phyloP scores from a whole-genome alignment of 2,888 invertebrate genomes.

The Conomelus anceps region DNA sequence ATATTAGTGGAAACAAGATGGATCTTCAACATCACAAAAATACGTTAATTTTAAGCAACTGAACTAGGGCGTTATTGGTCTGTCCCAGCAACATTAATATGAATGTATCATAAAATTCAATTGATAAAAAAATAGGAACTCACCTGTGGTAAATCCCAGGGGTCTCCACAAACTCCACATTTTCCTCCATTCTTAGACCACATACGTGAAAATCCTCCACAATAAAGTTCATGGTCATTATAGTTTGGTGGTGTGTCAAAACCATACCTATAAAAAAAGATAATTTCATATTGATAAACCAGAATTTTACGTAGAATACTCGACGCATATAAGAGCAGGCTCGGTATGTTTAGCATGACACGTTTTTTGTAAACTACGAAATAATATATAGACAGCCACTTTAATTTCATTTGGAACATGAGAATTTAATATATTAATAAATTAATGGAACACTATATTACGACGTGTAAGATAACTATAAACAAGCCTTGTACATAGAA shows the following conservation, averaged over 20 bases:
- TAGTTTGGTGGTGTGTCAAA: conserved; percentile 83
- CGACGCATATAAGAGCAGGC: too few relatives aligned
- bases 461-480: too few relatives aligned
- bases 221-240: conserved; percentile 82
- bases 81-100: background rate
- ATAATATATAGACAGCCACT: too few relatives aligned
- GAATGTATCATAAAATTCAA: background rate
- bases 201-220: conserved; percentile 79
- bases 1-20: too few relatives aligned
- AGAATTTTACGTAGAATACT: background rate
- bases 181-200: conserved; percentile 75
- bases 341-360: too few relatives aligned
- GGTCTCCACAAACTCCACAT: conserved; percentile 81
- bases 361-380: too few relatives aligned
- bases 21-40: too few relatives aligned
- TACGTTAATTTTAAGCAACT: too few relatives aligned
- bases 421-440: too few relatives aligned
- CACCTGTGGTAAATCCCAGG: conserved; percentile 57
- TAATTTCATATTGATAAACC: background rate
- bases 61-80: background rate
- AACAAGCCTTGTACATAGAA: too few relatives aligned
- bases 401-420: background rate
- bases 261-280: conserved; percentile 51
- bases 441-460: too few relatives aligned
- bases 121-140: background rate